Evolutionary conservation across 1,140 invertebrate genomes (phyloP).

Genomic region (Tigriopus japonicus): DNA sequence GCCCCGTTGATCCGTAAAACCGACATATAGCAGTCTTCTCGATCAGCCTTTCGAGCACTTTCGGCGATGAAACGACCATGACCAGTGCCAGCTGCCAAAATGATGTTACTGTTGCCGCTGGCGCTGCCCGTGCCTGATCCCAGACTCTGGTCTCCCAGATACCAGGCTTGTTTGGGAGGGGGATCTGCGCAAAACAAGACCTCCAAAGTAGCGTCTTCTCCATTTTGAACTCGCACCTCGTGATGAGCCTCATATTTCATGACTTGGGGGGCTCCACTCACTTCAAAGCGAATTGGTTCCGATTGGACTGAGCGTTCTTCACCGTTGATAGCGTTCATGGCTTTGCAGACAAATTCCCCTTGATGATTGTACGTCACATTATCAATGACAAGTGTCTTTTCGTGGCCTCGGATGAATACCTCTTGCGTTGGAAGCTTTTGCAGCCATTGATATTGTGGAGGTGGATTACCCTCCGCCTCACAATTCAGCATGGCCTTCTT

Average conservation of each 20-base stretch:
- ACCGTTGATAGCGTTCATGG: constrained; percentile 55
- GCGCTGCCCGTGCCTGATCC: neutral
- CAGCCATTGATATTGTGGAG: constrained; percentile 60
- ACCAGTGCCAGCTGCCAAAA: constrained; percentile 37
- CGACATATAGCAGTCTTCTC: constrained; percentile 26
- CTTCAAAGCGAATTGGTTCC: constrained; percentile 45
- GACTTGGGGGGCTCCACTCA: constrained; percentile 45
- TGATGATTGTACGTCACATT: constrained; percentile 69
- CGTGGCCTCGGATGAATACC: constrained; percentile 39
- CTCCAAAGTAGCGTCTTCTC: constrained; percentile 37
- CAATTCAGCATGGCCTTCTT: constrained; percentile 56
- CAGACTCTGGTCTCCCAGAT: constrained; percentile 44
- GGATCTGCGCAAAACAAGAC: constrained; percentile 63
- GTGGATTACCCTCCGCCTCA: constrained; percentile 60
- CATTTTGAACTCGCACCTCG: constrained; percentile 35
- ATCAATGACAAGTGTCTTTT: constrained; percentile 46
- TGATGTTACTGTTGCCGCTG: neutral
- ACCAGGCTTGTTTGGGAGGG: constrained; percentile 53
- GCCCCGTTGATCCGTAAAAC: constrained; percentile 46
- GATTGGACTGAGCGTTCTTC: constrained; percentile 40
- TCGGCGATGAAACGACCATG: constrained; percentile 39
- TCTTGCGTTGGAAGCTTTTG: constrained; percentile 25
- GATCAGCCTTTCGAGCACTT: constrained; percentile 26
- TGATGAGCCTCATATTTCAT: constrained; percentile 31
- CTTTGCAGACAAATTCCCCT: constrained; percentile 62